phyloP scores from a whole-genome alignment of 1,140 invertebrate species.

The Atta colombica region DNA sequence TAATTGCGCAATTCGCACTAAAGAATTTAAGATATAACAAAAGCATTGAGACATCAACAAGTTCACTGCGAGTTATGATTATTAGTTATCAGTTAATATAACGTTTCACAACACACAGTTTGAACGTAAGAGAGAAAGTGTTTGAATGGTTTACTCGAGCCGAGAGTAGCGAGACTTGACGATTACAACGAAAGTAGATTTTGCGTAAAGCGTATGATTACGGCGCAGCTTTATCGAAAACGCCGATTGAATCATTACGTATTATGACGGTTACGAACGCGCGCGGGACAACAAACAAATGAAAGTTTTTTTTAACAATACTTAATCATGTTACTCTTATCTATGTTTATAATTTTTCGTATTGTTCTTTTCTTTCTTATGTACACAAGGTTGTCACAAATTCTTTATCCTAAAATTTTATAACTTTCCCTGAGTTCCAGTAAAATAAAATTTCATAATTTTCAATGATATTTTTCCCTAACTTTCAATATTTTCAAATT shows the following conservation, averaged over 20 bases:
- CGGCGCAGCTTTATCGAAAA: not conserved
- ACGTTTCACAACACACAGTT: not conserved
- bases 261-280: not conserved
- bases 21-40: not conserved
- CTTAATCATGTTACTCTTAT: not conserved
- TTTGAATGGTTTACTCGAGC: not conserved
- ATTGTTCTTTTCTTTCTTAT: not conserved
- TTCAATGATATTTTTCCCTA: too few species aligned
- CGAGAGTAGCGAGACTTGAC: slow-evolving; percentile 16
- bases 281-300: not conserved
- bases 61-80: slow-evolving; percentile 5
- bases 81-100: slow-evolving; percentile 8
- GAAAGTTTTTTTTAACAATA: not conserved
- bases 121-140: slow-evolving; percentile 62
- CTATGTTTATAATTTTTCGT: too few species aligned
- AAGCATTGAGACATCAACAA: not conserved
- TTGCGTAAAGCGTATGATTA: slow-evolving; percentile 33
- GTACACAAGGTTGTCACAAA: too few species aligned
- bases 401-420: too few species aligned
- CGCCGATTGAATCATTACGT: slow-evolving; percentile 25
- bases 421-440: too few species aligned
- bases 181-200: slow-evolving; percentile 57
- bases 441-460: too few species aligned
- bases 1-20: not conserved
- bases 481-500: too few species aligned